Percentiles rank a stretch among this genome's conserved stretches.
Evolutionary conservation across 2,797 vertebrate genomes (phyloP).

Genomic region (Stomatorhinus walkeri): DNA sequence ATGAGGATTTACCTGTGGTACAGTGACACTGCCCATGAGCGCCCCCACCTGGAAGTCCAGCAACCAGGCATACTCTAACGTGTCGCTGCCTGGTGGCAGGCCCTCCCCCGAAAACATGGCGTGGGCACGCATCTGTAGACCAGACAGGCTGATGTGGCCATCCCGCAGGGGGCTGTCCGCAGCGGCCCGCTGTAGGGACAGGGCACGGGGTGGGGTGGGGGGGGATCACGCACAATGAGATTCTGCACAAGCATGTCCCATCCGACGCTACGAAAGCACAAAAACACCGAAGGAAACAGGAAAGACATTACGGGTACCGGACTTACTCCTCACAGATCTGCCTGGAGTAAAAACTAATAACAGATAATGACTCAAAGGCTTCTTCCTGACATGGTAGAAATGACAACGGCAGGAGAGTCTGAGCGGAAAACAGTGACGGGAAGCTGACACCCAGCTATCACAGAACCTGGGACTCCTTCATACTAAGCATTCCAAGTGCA

Average conservation of each 20-base stretch:
- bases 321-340: background rate
- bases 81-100: slow-evolving; percentile 77
- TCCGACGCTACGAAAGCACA: background rate
- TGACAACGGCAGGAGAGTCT: background rate
- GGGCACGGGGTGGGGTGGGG: background rate
- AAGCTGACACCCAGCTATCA: background rate
- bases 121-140: slow-evolving; percentile 89
- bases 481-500: background rate
- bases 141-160: slow-evolving; percentile 86
- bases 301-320: background rate
- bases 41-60: slow-evolving; percentile 90
- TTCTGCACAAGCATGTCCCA: background rate
- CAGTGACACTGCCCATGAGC: slow-evolving; percentile 82
- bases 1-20: slow-evolving; percentile 73
- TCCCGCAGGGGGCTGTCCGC: slow-evolving; percentile 83
- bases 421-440: background rate
- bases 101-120: slow-evolving; percentile 96
- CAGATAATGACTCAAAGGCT: background rate
- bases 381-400: background rate
- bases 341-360: background rate
- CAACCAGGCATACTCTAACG: slow-evolving; percentile 92
- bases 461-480: background rate
- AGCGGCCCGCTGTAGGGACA: slow-evolving; percentile 69
- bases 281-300: background rate
- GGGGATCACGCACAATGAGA: background rate